phyloP scores from a whole-genome alignment of 2,113 vertebrate species.

The Vulpes ferrilata region DNA sequence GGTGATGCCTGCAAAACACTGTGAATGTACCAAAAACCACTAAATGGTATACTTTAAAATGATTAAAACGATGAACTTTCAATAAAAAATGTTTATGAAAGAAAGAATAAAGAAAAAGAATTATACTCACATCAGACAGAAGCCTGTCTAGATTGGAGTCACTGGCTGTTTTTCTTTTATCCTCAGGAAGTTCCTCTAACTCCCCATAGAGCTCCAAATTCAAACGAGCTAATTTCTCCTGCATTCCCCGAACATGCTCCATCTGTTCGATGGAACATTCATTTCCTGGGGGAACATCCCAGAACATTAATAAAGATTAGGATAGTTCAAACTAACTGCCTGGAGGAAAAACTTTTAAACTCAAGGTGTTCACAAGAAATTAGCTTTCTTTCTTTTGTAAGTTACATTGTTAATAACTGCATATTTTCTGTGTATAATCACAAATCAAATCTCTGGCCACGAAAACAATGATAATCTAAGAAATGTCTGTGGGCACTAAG shows the following conservation, averaged over 20 bases:
- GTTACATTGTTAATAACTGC: not conserved
- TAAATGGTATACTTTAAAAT: not conserved
- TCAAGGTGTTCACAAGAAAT: constrained; percentile 38
- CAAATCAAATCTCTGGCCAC: constrained; percentile 50
- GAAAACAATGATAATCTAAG: constrained; percentile 54
- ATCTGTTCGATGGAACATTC: constrained; percentile 99
- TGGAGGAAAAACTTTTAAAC: constrained; percentile 39
- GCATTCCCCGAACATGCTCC: constrained; percentile 98
- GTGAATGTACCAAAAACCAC: not conserved
- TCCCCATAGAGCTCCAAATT: constrained; percentile 97
- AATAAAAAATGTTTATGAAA: not conserved
- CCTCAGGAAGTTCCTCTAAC: constrained; percentile 95
- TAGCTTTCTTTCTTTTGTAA: not conserved
- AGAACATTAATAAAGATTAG: constrained; percentile 67
- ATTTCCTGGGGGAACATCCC: constrained; percentile 90
- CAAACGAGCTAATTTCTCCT: constrained; percentile 97
- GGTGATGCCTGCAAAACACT: not conserved
- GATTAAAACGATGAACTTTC: not conserved
- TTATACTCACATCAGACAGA: constrained; percentile 93
- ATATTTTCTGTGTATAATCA: constrained; percentile 41
- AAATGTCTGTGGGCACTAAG: not conserved
- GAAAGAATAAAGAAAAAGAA: not conserved
- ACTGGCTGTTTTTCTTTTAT: constrained; percentile 93
- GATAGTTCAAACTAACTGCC: constrained; percentile 41
- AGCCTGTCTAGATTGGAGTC: constrained; percentile 97